phyloP scores from a whole-genome alignment of 2,888 invertebrate genomes.

The Euplexia lucipara region DNA sequence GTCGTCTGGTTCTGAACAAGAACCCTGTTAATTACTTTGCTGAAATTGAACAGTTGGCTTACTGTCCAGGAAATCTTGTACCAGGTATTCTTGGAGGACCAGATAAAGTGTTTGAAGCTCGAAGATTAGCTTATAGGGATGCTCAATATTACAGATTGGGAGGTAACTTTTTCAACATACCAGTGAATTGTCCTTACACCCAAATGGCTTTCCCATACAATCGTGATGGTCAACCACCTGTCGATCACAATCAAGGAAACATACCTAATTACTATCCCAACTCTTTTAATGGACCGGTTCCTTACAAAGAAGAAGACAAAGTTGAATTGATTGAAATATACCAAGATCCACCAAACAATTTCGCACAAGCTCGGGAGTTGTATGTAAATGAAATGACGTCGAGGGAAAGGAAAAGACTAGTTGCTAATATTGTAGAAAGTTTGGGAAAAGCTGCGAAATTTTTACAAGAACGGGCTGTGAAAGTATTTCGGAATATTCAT shows the following conservation, averaged over 20 bases:
- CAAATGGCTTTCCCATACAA: conserved; percentile 1
- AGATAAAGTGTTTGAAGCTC: conserved; percentile 5
- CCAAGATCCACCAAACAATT: neutral
- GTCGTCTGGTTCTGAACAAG: neutral
- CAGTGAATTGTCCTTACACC: neutral
- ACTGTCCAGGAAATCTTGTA: neutral
- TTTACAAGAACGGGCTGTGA: neutral
- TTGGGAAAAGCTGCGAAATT: neutral
- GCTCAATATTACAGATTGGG: conserved; percentile 3
- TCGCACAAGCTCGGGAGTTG: neutral
- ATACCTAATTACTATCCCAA: neutral
- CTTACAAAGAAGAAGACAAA: neutral
- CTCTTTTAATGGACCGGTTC: conserved; percentile 5
- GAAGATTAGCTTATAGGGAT: neutral
- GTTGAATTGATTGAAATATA: neutral
- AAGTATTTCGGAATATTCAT: neutral
- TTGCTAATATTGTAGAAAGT: neutral
- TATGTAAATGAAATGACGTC: conserved; percentile 3
- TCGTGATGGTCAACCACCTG: neutral
- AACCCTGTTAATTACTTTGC: conserved; percentile 7
- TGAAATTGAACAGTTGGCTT: conserved; percentile 2
- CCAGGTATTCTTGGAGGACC: conserved; percentile 2
- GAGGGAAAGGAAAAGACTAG: conserved; percentile 2
- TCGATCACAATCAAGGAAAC: neutral
- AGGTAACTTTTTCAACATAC: conserved; percentile 5